phyloP scores from a whole-genome alignment of 1,140 invertebrate genomes.

The Episyrphus balteatus region DNA sequence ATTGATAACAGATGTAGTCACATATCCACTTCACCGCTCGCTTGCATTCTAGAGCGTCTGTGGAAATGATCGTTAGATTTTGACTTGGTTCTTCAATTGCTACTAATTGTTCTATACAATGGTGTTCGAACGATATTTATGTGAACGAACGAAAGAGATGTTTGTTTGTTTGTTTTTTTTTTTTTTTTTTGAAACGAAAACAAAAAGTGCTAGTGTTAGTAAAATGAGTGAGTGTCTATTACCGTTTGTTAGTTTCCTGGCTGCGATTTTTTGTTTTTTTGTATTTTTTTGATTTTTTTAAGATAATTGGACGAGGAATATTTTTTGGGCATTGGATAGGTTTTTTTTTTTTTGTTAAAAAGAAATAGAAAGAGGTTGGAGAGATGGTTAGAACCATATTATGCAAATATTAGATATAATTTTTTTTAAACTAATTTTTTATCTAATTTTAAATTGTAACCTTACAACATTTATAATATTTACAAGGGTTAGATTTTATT shows the following conservation, averaged over 20 bases:
- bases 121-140: not conserved
- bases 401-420: no score
- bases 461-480: no score
- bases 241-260: slow-evolving; percentile 35
- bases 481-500: no score
- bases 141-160: slow-evolving; percentile 1
- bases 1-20: slow-evolving; percentile 94
- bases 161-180: not conserved
- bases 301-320: not conserved
- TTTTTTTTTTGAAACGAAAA: not conserved
- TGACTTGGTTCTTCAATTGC: slow-evolving; percentile 36
- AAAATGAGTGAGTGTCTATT: slow-evolving; percentile 9
- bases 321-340: not conserved
- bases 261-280: slow-evolving; percentile 15
- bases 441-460: no score
- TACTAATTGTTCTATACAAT: slow-evolving; percentile 28
- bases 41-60: slow-evolving; percentile 78
- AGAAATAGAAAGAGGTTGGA: not conserved
- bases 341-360: not conserved
- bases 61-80: slow-evolving; percentile 37
- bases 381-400: no score
- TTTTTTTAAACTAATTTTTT: no score
- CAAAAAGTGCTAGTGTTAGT: no score
- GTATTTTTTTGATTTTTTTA: not conserved
- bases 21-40: slow-evolving; percentile 95